Conservation (phyloP, 2,113 vertebrate genomes). For the Periophthalmodon schlosseri region DNA sequence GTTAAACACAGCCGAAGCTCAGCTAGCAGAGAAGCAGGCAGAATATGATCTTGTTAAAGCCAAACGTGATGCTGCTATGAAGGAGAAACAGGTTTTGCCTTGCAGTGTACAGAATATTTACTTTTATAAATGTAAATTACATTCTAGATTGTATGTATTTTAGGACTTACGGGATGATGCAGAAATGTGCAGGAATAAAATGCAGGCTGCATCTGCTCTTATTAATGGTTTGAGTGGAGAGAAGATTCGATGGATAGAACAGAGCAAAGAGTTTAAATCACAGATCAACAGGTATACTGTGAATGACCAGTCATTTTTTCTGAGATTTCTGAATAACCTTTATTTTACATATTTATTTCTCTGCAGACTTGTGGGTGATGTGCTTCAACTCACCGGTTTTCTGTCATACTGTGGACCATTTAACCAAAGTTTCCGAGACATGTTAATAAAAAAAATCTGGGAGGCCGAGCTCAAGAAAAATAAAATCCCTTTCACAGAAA, state of each 20-base stretch:
- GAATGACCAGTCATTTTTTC: conserved; percentile 67
- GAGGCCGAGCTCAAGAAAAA: conserved; percentile 87
- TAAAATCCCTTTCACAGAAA: conserved; percentile 84
- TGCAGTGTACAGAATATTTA: neutral
- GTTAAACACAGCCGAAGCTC: conserved; percentile 61
- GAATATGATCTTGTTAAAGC: conserved; percentile 65
- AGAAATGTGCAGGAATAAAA: conserved; percentile 89
- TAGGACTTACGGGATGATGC: conserved; percentile 91
- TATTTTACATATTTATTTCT: neutral
- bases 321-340: conserved; percentile 73
- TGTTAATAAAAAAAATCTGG: conserved; percentile 85
- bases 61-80: conserved; percentile 65
- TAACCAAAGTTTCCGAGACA: conserved; percentile 92
- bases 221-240: conserved; percentile 92
- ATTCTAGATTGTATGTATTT: neutral
- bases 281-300: conserved; percentile 76
- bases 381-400: conserved; percentile 91
- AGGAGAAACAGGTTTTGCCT: conserved; percentile 63
- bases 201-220: conserved; percentile 90
- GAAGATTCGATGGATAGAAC: conserved; percentile 93
- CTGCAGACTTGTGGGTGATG: conserved; percentile 79
- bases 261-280: conserved; percentile 89
- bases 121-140: neutral
- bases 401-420: conserved; percentile 95
- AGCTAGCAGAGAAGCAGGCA: conserved; percentile 67